Percentiles rank a stretch among this genome's conserved stretches.
Conservation (phyloP, 2,797 vertebrate genomes). For the Loriculus beryllinus region DNA sequence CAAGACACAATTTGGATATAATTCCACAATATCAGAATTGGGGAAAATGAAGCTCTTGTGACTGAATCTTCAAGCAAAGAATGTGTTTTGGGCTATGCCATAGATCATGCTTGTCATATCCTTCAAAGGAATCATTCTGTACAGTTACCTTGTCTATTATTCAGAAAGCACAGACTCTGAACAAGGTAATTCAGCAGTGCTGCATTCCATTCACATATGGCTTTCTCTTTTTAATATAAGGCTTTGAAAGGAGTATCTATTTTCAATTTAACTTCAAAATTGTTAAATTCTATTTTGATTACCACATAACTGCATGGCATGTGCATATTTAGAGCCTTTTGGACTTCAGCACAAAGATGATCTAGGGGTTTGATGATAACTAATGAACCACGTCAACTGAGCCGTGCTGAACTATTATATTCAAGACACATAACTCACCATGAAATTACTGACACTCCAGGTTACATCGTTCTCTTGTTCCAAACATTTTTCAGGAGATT, state of each 20-base stretch:
- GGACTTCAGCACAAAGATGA: slow-evolving; percentile 56
- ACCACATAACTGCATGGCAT: slow-evolving; percentile 67
- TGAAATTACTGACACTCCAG: slow-evolving; percentile 61
- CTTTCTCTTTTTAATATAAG: slow-evolving; percentile 67
- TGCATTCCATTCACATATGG: slow-evolving; percentile 70
- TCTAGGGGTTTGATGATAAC: slow-evolving; percentile 61
- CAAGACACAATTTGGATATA: slow-evolving; percentile 68
- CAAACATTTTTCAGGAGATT: slow-evolving; percentile 54
- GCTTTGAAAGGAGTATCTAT: slow-evolving; percentile 70
- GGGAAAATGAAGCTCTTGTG: slow-evolving; percentile 64
- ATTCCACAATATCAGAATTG: slow-evolving; percentile 71
- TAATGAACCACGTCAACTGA: slow-evolving; percentile 70
- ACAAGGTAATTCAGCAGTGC: slow-evolving; percentile 65
- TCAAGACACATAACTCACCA: slow-evolving; percentile 64
- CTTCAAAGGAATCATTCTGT: slow-evolving; percentile 70
- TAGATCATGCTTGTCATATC: slow-evolving; percentile 77
- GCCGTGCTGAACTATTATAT: slow-evolving; percentile 64
- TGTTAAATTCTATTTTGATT: slow-evolving; percentile 74
- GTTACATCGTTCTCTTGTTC: slow-evolving; percentile 39
- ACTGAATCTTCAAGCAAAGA: slow-evolving; percentile 70
- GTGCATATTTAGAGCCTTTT: slow-evolving; percentile 54
- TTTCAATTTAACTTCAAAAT: slow-evolving; percentile 76
- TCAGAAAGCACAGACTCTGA: slow-evolving; percentile 67
- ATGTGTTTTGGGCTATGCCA: slow-evolving; percentile 65
- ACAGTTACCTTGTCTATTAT: slow-evolving; percentile 74